phyloP scores from a whole-genome alignment of 1,140 invertebrate genomes.

The Ctenoplectra terminalis region DNA sequence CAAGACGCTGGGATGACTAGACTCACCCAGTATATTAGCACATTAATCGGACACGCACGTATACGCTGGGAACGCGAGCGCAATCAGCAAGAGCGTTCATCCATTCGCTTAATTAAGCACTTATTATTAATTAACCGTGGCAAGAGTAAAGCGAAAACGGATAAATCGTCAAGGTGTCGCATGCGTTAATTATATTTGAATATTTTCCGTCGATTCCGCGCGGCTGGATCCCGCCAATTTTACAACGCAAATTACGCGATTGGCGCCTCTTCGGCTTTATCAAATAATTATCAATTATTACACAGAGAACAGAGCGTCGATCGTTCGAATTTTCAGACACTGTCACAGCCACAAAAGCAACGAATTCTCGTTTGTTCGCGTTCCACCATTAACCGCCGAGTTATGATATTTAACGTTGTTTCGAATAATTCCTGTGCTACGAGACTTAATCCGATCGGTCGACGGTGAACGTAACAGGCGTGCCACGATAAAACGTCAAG shows the following conservation, averaged over 20 bases:
- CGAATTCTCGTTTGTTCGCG: not conserved
- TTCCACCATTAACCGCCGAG: not conserved
- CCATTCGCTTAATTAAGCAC: constrained; percentile 71
- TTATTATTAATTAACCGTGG: constrained; percentile 70
- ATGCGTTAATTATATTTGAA: constrained; percentile 64
- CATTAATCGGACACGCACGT: not conserved
- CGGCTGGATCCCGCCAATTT: not conserved
- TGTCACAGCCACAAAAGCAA: not conserved
- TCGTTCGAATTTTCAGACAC: not conserved
- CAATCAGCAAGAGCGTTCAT: constrained; percentile 64
- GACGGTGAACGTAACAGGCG: not conserved
- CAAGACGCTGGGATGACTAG: too few relatives aligned
- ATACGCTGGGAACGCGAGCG: constrained; percentile 30
- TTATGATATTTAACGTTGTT: constrained; percentile 10
- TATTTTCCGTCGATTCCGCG: constrained; percentile 51
- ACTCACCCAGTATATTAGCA: not conserved
- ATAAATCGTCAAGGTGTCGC: constrained; percentile 69
- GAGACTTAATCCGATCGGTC: constrained; percentile 27
- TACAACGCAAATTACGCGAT: not conserved
- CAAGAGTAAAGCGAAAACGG: constrained; percentile 55
- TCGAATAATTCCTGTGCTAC: constrained; percentile 9
- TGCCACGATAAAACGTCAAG: constrained; percentile 34
- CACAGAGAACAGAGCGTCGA: not conserved
- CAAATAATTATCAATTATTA: constrained; percentile 46
- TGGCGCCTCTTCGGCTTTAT: constrained; percentile 13